Percentiles rank a stretch among this genome's conserved stretches.
Evolutionary conservation across 1,140 invertebrate species (phyloP).

Genomic region (Andricus grossulariae): DNA sequence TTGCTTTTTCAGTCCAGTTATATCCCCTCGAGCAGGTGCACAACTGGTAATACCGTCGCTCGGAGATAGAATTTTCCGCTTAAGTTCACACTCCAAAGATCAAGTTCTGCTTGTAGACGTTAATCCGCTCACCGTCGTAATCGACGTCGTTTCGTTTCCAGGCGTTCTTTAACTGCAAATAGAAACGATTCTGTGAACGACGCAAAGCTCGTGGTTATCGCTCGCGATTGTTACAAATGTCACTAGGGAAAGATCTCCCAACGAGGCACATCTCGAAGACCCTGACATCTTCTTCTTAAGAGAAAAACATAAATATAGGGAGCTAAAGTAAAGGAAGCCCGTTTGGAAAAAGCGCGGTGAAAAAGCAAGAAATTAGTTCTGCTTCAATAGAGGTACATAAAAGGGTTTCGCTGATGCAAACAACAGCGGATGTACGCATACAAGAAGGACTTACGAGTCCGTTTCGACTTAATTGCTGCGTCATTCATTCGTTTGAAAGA

Average conservation of each 20-base stretch:
- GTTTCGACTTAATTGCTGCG: constrained; percentile 26
- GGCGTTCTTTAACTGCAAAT: constrained; percentile 27
- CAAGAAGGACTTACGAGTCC: not conserved
- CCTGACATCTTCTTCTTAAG: not conserved
- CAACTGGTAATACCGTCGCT: constrained; percentile 20
- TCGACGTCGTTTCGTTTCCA: constrained; percentile 29
- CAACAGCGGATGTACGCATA: not conserved
- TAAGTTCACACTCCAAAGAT: constrained; percentile 29
- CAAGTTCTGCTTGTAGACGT: constrained; percentile 27
- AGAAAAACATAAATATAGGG: not conserved
- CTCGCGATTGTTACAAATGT: constrained; percentile 18
- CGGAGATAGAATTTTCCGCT: constrained; percentile 30
- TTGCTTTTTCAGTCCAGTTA: not conserved
- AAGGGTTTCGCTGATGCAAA: constrained; percentile 9
- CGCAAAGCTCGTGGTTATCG: constrained; percentile 14
- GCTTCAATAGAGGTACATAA: not conserved
- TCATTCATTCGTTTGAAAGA: constrained; percentile 28
- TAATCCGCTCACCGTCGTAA: constrained; percentile 28
- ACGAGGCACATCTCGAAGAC: not conserved
- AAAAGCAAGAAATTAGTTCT: not conserved
- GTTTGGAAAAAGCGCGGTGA: not conserved
- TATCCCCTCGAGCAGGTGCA: constrained; percentile 21
- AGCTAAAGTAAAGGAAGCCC: too few relatives aligned
- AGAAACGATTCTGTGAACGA: constrained; percentile 26
- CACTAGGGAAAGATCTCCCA: not conserved